Percentiles rank a stretch among this genome's conserved stretches.
These are phyloP conservation scores for Perodicticus potto DNA, from an alignment of 2,797 vertebrate species.

Conservation along the genomic window DNA sequence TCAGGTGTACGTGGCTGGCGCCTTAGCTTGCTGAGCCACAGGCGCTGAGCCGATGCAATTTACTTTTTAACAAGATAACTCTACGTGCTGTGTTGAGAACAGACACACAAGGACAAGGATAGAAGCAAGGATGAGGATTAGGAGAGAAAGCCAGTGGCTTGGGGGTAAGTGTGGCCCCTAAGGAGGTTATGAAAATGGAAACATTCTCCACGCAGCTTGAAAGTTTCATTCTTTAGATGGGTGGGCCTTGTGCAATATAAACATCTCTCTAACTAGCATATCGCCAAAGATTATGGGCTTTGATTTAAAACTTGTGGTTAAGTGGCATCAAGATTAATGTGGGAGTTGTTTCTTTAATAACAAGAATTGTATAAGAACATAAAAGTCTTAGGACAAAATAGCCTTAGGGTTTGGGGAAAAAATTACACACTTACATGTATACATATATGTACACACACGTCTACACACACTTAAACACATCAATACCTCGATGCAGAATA, in stretches of 20 bases:
- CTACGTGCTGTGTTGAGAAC: neutral
- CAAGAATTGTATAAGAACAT: neutral
- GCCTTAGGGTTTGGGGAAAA: neutral
- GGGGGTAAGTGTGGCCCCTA: neutral
- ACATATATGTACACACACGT: neutral
- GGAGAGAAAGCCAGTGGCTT: neutral
- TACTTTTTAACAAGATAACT: neutral
- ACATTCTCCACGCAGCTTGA: neutral
- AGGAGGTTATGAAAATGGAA: neutral
- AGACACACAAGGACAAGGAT: neutral
- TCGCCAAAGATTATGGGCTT: neutral
- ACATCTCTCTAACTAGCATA: neutral
- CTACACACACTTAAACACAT: neutral
- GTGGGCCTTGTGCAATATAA: neutral
- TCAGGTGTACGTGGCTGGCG: too few relatives aligned
- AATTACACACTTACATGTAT: neutral
- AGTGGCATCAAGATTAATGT: slow-evolving; percentile 18
- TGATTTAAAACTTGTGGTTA: neutral
- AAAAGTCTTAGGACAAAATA: slow-evolving; percentile 50
- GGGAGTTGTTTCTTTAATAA: slow-evolving; percentile 44
- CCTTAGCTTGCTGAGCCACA: too few relatives aligned
- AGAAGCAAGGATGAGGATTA: neutral
- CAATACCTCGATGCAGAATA: neutral
- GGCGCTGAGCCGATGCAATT: too few relatives aligned
- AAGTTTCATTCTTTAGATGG: slow-evolving; percentile 13